Percentiles rank a stretch among this genome's conserved stretches.
Conservation (phyloP, 2,888 invertebrate species). For the Cryptosula pallasiana region DNA sequence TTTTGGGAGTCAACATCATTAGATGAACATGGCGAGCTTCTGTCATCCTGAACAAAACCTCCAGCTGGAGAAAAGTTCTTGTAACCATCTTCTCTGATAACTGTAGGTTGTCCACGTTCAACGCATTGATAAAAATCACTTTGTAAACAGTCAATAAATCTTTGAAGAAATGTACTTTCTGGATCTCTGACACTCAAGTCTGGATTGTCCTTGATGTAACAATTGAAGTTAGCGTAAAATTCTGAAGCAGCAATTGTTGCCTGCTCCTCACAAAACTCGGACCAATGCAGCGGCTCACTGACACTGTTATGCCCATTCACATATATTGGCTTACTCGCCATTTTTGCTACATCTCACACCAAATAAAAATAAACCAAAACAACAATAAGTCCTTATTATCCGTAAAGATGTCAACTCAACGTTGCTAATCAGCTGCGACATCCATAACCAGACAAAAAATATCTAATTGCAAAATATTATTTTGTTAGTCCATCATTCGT, state of each 20-base stretch:
- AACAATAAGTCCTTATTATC: too few relatives aligned
- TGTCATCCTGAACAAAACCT: neutral
- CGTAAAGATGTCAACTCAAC: too few relatives aligned
- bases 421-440: too few relatives aligned
- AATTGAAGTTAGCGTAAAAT: slow-evolving; percentile 79
- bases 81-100: neutral
- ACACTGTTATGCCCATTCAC: neutral
- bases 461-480: too few relatives aligned
- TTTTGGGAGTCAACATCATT: slow-evolving; percentile 1
- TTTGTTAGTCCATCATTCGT: neutral
- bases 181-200: slow-evolving; percentile 24
- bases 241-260: slow-evolving; percentile 79
- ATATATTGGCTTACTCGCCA: slow-evolving; percentile 6
- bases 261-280: slow-evolving; percentile 57
- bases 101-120: slow-evolving; percentile 18
- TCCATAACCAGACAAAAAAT: too few relatives aligned
- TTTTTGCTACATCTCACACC: too few relatives aligned
- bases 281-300: slow-evolving; percentile 55
- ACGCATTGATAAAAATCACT: slow-evolving; percentile 18
- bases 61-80: neutral
- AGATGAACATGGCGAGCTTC: slow-evolving; percentile 5
- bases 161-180: slow-evolving; percentile 61
- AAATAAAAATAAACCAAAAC: too few relatives aligned
- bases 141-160: slow-evolving; percentile 33
- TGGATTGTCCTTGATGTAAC: slow-evolving; percentile 68